Base-by-base conservation (phyloP, 2,888 invertebrate species). In the Macropis europaea region DNA sequence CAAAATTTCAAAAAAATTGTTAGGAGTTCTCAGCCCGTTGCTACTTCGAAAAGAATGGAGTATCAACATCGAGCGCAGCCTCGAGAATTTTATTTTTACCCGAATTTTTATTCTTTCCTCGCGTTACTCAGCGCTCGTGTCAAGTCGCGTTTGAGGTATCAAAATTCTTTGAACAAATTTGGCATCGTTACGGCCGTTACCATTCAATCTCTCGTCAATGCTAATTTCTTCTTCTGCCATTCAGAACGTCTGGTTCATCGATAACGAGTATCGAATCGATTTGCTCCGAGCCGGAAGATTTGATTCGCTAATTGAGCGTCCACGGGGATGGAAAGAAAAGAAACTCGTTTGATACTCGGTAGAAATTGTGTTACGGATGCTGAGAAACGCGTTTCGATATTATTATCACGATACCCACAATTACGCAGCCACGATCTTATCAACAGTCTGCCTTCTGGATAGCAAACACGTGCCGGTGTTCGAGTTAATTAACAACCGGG, bases 321-420 rank as follows among this genome's bases (percentile, higher is more conserved):
- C 45, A 15, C 15, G 13, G 15, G 42, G 19, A 32, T 0, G 19
- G 54, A 19, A 38, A 59, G 40, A 63, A 47, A 59, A 48, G 24
- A 40, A 40, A 19, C 38, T 32, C 48, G 19, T 32, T 19, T 3
- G 59, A 32, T 50, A 43, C 36, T 60, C 7, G 2, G n/a, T 9
- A 1, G 24, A 40, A 71, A 62, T 52, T 57, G 17, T 69, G 69
- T 69, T 69, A 42, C 69, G 42, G 28, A 47, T 69, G 70, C 30
- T 9, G 28, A n/a, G n/a, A 24, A 53, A 36, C 47, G 30, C 22
- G 40, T 62, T 34, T 11, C 40, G 52, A 47, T 47, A 38, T 69
- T 50, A 63, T 57, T 63, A 63, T 63, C 62, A 17, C 11, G 66
- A 36, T 59, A 13, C 13, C 38, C 28, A 36, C 43, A 40, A 28